Evolutionary conservation across 2,888 invertebrate species (phyloP), one percentile per base, ranked within the genome.

Genomic region (Agriopis aurantiaria): DNA sequence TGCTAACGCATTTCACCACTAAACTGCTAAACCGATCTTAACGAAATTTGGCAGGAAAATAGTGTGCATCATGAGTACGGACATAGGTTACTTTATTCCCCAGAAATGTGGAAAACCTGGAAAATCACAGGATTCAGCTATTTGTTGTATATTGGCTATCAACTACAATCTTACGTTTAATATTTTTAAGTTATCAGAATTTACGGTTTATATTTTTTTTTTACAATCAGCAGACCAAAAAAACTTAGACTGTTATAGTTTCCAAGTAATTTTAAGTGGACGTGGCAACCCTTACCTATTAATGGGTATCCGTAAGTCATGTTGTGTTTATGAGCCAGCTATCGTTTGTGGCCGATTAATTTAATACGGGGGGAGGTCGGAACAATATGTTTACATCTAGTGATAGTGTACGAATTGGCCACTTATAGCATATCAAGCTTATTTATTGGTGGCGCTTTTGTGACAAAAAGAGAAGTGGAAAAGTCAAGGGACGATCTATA

Each of bases 301-400:
- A 85, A 82, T 81, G 75, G 79, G 73, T 74, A 75, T 69, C 74
- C 78, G 82, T 82, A 80, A 82, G 80, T 85, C 80, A 78, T 79
- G 81, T 83, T 79, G 83, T 81, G 81, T 84, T 85, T 80, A 82
- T 80, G 81, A 79, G 80, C 69, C 69, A 57, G 57, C 52, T 57
- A 65, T 69, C 61, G 65, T 69, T 69, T 65, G 65, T 57, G 65
- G 65, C 55, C 77, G 57, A 79, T 82, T 80, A 76, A 79, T 78
- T 68, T 77, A 61, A 64, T 64, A 23, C 55, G 41, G 41, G 66
- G 71, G 67, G 69, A 48, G 65, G 68, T 58, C 8, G 51, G 66
- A 63, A 67, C 69, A 65, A 69, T 69, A 65, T 69, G 71, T 64
- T 71, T 60, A 58, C 52, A 61, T 60, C 65, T 62, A 40, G 53